Base-by-base conservation (phyloP, 1,140 invertebrate species). In the Panulirus ornatus region DNA sequence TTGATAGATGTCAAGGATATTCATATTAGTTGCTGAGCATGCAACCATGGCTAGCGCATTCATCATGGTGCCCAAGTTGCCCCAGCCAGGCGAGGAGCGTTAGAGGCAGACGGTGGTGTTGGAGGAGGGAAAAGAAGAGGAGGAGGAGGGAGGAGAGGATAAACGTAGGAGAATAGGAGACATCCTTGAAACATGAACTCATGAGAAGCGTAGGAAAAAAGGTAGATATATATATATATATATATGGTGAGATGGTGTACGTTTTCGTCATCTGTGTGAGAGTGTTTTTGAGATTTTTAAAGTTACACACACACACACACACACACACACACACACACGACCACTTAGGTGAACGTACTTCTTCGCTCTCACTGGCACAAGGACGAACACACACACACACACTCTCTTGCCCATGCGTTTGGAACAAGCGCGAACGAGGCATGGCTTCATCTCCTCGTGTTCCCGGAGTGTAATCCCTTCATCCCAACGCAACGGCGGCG, bases 1-100 rank as follows among this genome's bases (percentile, higher is more conserved):
- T 22, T 81, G 78, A 81, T 81, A 36, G 78, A 81, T 81, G 78
- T 81, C 58, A 58, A 81, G 78, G 51, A 81, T 81, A 81, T 81
- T 81, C 47, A 81, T 81, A 81, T 81, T 81, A 81, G 78, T 58
- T 81, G 51, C 78, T 58, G 78, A 81, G 78, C 47, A 81, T 51
- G 78, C 47, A 42, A 47, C 30, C 36, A 16, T 22, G 44, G 58
- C 58, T 47, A 38, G 19, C 78, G 30, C 78, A 81, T 81, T 36
- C 78, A 81, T 81, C 78, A 81, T 58, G 22, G n/a, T 38, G 11
- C 78, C 11, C 78, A 51, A 6, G 40, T n/a, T 76, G 27, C 51
- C 47, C n/a, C 47, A 36, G 6, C 51, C 42, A 36, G 14, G 78
- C 0, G 51, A 19, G 9, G 30, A 42, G 22, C 8, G 42, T 22